A percentile compares a stretch with the other conserved stretches of the same genome.
These are phyloP conservation scores for Drymonia ruficornis DNA, from an alignment of 2,888 invertebrate genomes.

Conservation along the genomic window DNA sequence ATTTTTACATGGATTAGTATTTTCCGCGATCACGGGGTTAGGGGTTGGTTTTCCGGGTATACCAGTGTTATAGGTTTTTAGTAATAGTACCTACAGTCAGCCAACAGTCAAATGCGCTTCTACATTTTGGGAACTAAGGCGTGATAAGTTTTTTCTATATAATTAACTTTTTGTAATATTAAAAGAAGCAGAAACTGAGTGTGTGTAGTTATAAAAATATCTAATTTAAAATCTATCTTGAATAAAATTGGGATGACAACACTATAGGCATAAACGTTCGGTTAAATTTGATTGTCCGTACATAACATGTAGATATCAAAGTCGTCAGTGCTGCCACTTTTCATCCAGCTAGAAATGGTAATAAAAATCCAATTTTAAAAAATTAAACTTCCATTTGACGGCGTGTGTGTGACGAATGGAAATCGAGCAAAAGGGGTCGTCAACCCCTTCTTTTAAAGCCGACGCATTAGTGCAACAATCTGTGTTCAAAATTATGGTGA, in stretches of 20 bases:
- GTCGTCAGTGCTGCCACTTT: slow-evolving; percentile 41
- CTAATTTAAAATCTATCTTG: too few species aligned
- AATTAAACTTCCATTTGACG: slow-evolving; percentile 79
- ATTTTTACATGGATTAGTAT: neutral
- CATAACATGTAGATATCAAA: slow-evolving; percentile 15
- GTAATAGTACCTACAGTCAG: too few species aligned
- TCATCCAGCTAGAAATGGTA: slow-evolving; percentile 60
- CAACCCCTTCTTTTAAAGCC: slow-evolving; percentile 72
- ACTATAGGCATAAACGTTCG: neutral
- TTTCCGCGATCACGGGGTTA: too few species aligned
- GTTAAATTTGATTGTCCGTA: slow-evolving; percentile 5
- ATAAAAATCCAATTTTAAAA: slow-evolving; percentile 81
- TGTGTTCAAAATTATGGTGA: slow-evolving; percentile 80
- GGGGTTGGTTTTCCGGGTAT: too few species aligned
- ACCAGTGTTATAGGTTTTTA: too few species aligned
- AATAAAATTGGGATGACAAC: neutral
- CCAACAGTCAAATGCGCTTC: too few species aligned
- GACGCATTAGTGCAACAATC: slow-evolving; percentile 75
- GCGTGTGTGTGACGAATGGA: slow-evolving; percentile 80
- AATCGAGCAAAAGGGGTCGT: slow-evolving; percentile 68
- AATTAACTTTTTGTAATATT: too few species aligned
- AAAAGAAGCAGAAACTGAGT: too few species aligned
- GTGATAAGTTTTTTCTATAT: too few species aligned
- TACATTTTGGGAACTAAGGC: too few species aligned
- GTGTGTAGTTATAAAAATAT: too few species aligned